Base-by-base conservation (phyloP, 1,140 invertebrate genomes). In the Dendrolimus kikuchii region DNA sequence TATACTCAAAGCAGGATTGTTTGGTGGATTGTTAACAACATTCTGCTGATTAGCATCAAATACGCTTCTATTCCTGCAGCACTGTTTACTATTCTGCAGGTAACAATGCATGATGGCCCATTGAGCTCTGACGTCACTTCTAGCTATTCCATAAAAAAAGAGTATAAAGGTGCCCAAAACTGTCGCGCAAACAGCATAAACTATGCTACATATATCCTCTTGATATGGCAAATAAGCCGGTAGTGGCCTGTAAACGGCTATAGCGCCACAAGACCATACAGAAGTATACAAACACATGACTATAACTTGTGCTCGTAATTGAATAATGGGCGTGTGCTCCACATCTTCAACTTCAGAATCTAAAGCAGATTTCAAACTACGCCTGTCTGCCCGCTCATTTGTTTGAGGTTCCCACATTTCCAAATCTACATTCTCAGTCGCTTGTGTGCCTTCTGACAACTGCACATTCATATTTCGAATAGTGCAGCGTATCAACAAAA, bases 101-200 rank as follows among this genome's bases (percentile, higher is more conserved):
- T 90, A 90, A 52, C 91, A 90, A 9, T 90, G 87, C 85, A 92
- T 91, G 48, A 90, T 78, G 5, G 91, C 75, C 94, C 94, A 95
- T 10, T 93, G 92, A 0, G 89, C 89, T 49, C 95, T 88, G 0
- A 96, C 93, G 79, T 97, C 96, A 59, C 91, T 94, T 36, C 96
- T 86, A 0, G 93, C 93, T 40, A 96, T 89, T 49, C 94, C 95
- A 72, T 96, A 96, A 77, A 96, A 97, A 46, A 95, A 90, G 7
- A 97, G 74, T 37, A 96, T 92, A 71, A 97, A 97, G n/a, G 93
- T 86, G 0, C 94, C 95, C 47, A 97, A 84, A 7, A 92, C 84
- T 37, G 91, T 90, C 0, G 92, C 89, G 38, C 92, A 92, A 6
- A 93, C 74, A 0, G 92, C 92, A 68, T 95, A 97, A 7, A 93